Conservation (phyloP, 2,797 vertebrate genomes). For the Cebuella pygmaea region DNA sequence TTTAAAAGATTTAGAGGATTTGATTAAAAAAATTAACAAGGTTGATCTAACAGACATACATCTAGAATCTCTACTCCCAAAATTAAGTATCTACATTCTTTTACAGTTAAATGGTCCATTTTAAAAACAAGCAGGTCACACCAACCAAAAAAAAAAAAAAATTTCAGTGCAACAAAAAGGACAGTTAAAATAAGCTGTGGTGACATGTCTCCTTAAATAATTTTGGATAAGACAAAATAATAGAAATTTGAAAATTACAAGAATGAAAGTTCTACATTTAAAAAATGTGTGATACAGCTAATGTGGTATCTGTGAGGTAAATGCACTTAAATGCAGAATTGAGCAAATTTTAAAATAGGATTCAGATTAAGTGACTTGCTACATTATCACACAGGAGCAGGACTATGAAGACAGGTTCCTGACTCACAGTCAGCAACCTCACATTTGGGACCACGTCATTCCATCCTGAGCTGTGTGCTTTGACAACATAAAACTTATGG, state of each 20-base stretch:
- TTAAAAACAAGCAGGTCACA: conserved; percentile 11
- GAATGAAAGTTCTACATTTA: background rate
- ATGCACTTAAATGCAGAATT: background rate
- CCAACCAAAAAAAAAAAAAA: background rate
- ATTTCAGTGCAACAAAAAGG: background rate
- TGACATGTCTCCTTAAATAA: background rate
- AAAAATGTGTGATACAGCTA: background rate
- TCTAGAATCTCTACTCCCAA: background rate
- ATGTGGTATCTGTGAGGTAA: background rate
- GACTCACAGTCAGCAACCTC: background rate
- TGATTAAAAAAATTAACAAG: background rate
- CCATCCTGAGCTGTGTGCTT: background rate
- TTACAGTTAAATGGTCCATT: background rate
- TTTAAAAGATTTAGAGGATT: background rate
- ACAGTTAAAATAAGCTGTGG: background rate
- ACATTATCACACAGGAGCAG: background rate
- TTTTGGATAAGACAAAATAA: background rate
- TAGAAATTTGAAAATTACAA: conserved; percentile 18
- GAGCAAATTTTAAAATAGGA: conserved; percentile 12
- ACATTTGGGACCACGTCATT: background rate
- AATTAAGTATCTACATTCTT: background rate
- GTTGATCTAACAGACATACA: background rate
- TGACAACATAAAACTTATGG: background rate
- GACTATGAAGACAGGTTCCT: background rate
- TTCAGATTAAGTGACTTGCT: background rate